Base-by-base conservation (phyloP, 2,113 vertebrate species). In the Oncorhynchus nerka region DNA sequence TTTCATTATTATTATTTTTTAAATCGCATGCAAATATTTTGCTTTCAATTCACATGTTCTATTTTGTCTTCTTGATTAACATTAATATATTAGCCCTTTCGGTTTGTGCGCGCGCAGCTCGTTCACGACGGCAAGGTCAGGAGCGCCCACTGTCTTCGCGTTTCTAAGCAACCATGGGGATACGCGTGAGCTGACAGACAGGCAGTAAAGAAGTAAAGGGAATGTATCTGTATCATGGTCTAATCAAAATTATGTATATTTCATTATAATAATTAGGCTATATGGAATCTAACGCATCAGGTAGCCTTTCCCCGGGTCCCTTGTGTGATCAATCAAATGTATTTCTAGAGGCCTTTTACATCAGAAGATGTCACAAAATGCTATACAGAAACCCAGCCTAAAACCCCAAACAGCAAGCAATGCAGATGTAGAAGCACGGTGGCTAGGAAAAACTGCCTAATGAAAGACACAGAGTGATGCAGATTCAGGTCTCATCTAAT, bases 121-220 rank as follows among this genome's bases (percentile, higher is more conserved):
- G 90, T 93, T 91, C 89, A 89, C 91, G 90, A 92, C 91, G 89
- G 88, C 92, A 91, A 92, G 90, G 92, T 92, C 92, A 92, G 90
- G 85, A 90, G 90, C 89, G 89, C 92, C 91, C 91, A 91, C 92
- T 90, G 92, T 89, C 90, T 70, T 89, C 88, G 89, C 92, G 93
- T 93, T 93, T 80, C 93, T 90, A 93, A 81, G 93, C 93, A 91
- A 93, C 93, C 90, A 45, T 87, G 73, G 86, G 88, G 88, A 92
- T 90, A 92, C 88, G 89, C 87, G 45, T 65, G 73, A 49, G 67
- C 73, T 75, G 66, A 77, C 68, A 75, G 69, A 70, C 78, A 74
- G 73, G 73, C 75, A 75, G 64, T 74, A 68, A 48, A 68, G n/a
- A 45, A 69, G 45, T 34, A 69, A 68, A 71, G 49, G 30, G 67